phyloP scores from a whole-genome alignment of 1,140 invertebrate species.

The Eufriesea mexicana region DNA sequence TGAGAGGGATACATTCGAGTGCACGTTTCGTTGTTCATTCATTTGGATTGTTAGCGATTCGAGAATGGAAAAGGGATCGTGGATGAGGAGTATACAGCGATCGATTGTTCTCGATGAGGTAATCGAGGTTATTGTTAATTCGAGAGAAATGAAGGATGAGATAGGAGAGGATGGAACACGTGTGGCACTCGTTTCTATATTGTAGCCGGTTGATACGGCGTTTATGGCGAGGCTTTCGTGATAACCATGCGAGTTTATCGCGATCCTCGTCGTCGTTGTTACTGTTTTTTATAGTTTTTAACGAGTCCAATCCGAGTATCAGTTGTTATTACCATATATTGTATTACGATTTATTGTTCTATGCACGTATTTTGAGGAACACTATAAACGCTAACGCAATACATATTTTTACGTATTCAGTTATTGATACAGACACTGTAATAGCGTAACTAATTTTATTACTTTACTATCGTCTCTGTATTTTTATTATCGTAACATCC shows the following conservation, averaged over 20 bases:
- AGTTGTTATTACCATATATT: slow-evolving; percentile 31
- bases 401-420: slow-evolving; percentile 28
- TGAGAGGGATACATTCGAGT: not conserved
- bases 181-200: not conserved
- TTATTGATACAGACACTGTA: slow-evolving; percentile 3
- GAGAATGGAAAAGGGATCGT: not conserved
- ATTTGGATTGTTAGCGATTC: not conserved
- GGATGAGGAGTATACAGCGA: not conserved
- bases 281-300: slow-evolving; percentile 54
- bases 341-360: slow-evolving; percentile 9
- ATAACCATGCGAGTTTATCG: not conserved
- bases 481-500: slow-evolving; percentile 21
- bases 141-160: no score
- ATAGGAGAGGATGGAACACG: no score
- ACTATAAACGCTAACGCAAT: not conserved
- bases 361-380: not conserved
- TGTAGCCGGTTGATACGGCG: not conserved
- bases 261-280: slow-evolving; percentile 30
- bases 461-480: slow-evolving; percentile 20
- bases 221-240: not conserved
- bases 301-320: slow-evolving; percentile 36
- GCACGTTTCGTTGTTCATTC: no score
- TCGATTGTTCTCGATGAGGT: not conserved
- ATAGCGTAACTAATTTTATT: slow-evolving; percentile 29
- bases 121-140: not conserved